These are phyloP conservation scores for Gobius niger DNA, from an alignment of 2,113 vertebrate genomes.

Conservation along the genomic window DNA sequence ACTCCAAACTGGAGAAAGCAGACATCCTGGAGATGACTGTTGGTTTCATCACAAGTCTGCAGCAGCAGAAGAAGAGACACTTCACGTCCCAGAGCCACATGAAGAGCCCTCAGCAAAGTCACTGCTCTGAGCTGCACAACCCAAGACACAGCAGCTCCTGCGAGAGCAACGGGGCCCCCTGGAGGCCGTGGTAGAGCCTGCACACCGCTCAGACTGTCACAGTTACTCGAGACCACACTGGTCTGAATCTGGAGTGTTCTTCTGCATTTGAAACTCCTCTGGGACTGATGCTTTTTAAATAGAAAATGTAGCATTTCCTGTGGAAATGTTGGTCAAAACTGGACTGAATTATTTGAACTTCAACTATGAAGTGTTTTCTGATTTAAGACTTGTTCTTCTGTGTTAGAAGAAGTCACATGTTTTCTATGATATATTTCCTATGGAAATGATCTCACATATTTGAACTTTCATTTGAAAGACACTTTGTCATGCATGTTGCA, in stretches of 20 bases:
- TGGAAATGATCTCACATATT: slow-evolving; percentile 35
- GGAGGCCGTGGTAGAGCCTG: slow-evolving; percentile 63
- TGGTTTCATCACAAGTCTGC: not conserved
- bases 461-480: slow-evolving; percentile 21
- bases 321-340: slow-evolving; percentile 11
- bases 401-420: slow-evolving; percentile 12
- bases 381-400: slow-evolving; percentile 33
- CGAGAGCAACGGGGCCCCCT: slow-evolving; percentile 40
- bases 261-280: not conserved
- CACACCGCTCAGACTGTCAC: not conserved
- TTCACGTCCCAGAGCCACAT: not conserved
- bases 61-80: slow-evolving; percentile 2
- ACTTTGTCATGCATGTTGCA: slow-evolving; percentile 17
- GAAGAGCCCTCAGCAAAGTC: not conserved
- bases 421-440: slow-evolving; percentile 14
- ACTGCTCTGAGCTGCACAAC: not conserved
- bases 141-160: not conserved
- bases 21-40: too few species aligned
- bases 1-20: too few species aligned
- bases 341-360: not conserved
- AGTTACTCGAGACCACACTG: slow-evolving; percentile 33
- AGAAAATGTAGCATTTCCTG: slow-evolving; percentile 26
- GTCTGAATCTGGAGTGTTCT: slow-evolving; percentile 17
- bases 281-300: not conserved
- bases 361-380: not conserved